These are phyloP conservation scores for Nansenia antarctica DNA, from an alignment of 2,113 vertebrate genomes.

Conservation along the genomic window DNA sequence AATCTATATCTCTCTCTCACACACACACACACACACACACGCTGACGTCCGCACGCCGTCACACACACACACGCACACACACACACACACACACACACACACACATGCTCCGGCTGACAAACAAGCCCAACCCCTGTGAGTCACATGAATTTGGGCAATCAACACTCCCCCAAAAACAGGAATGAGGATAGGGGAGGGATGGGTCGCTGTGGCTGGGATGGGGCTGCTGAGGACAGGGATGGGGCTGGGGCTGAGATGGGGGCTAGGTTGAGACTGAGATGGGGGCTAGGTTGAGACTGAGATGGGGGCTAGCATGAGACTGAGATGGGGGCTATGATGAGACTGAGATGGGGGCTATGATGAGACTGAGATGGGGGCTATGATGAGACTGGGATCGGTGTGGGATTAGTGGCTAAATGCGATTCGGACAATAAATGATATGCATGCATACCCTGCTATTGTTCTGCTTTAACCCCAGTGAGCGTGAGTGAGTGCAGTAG, in stretches of 20 bases:
- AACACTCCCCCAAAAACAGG: neutral
- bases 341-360: slow-evolving; percentile 16
- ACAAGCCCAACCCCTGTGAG: slow-evolving; percentile 61
- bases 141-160: slow-evolving; percentile 67
- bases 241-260: slow-evolving; percentile 14
- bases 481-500: neutral
- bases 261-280: slow-evolving; percentile 10
- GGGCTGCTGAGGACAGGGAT: slow-evolving; percentile 5
- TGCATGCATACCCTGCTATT: slow-evolving; percentile 35
- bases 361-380: slow-evolving; percentile 21
- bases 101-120: slow-evolving; percentile 72
- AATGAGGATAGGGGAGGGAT: slow-evolving; percentile 37
- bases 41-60: too few species aligned
- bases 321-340: slow-evolving; percentile 15
- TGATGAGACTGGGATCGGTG: slow-evolving; percentile 18
- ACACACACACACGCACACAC: slow-evolving; percentile 55
- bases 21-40: too few species aligned
- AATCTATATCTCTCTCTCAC: too few species aligned
- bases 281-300: slow-evolving; percentile 6
- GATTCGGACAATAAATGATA: too few species aligned
- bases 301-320: slow-evolving; percentile 4
- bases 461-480: slow-evolving; percentile 28
- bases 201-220: neutral
- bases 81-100: slow-evolving; percentile 32
- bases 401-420: too few species aligned